Evolutionary conservation across 1,140 invertebrate species (phyloP), one percentile per base, ranked within the genome.

Genomic region (Carcinoscorpius rotundicauda): DNA sequence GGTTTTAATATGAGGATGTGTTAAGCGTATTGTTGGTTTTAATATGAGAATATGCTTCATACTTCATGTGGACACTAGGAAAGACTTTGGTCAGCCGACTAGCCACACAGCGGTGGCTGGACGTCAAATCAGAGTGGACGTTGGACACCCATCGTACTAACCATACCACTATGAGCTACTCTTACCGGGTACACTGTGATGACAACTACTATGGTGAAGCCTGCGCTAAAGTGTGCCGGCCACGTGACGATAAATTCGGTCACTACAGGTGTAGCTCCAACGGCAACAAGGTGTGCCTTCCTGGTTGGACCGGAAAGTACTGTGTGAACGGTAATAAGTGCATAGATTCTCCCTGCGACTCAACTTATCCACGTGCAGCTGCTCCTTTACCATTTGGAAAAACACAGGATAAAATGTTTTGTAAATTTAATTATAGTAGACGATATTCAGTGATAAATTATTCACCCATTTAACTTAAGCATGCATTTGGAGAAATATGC

Each of bases 141-240:
- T 79, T 83, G 58, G 75, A 74, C 69, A 71, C 66, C 71, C 74
- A 84, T 88, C 70, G 78, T 76, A 58, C 83, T 84, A 0, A 79
- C 78, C 60, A 49, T 49, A 51, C 82, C 85, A n/a, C 78, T 78
- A 52, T 97, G 65, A 86, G 85, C 10, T 94, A 93, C 80, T 88
- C 89, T 72, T 96, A 89, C 78, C 83, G 93, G 55, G 92, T 96
- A 63, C 86, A 86, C 29, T 97, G 93, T 78, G 85, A 90, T 67
- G 80, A 85, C 2, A 83, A 94, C 75, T 96, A 97, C 78, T 97
- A 94, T 77, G 93, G 93, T n/a, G 82, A 86, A 52, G 89, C 89
- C 52, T 97, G 94, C 78, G 87, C 87, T 69, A 87, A 87, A 67
- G 80, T 93, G 58, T 97, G 94, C 78, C 82, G 87, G 67, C 88